These are phyloP conservation scores for Drosophila mettleri DNA, from an alignment of 2,888 invertebrate species.

Conservation along the genomic window DNA sequence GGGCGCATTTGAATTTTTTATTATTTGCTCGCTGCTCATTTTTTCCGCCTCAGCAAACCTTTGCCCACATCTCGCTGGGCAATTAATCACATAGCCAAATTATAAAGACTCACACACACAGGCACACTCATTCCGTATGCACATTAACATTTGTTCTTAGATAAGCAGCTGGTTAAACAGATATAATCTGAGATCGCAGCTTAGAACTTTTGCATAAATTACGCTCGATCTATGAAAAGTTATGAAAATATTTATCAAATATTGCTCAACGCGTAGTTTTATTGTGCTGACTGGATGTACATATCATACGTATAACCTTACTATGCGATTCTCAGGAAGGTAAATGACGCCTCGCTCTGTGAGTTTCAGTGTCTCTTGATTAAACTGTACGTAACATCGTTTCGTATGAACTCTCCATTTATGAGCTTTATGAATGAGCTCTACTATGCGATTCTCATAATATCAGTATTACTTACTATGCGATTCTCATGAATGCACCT, in stretches of 20 bases:
- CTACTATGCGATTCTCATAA: neutral
- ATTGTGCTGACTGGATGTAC: neutral
- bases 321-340: neutral
- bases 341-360: too few relatives aligned
- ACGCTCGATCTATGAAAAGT: slow-evolving; percentile 18
- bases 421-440: too few relatives aligned
- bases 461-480: neutral
- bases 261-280: neutral
- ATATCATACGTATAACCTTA: neutral
- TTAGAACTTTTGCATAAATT: slow-evolving; percentile 34
- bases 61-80: slow-evolving; percentile 25
- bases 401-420: too few relatives aligned
- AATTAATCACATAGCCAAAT: slow-evolving; percentile 72
- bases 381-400: too few relatives aligned
- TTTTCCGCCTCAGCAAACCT: slow-evolving; percentile 67
- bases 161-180: slow-evolving; percentile 46
- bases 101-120: slow-evolving; percentile 36
- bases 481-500: neutral
- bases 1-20: slow-evolving; percentile 36
- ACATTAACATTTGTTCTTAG: slow-evolving; percentile 54
- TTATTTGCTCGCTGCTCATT: slow-evolving; percentile 52
- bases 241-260: neutral
- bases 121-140: slow-evolving; percentile 45
- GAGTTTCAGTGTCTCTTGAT: too few relatives aligned
- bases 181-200: slow-evolving; percentile 30